Evolutionary conservation across 1,140 invertebrate species (phyloP).

Genomic region (Dolichoris vasculosae): DNA sequence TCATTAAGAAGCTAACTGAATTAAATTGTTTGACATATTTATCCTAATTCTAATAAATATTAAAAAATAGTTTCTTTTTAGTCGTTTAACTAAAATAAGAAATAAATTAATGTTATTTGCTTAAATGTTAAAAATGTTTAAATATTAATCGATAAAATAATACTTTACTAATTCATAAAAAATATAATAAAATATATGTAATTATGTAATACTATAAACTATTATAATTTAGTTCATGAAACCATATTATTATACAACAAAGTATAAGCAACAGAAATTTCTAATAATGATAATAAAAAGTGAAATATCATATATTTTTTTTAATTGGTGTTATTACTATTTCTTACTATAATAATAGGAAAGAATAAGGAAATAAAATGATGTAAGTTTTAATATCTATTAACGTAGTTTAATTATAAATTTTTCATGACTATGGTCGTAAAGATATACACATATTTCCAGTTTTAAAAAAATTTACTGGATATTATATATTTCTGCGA

Average conservation of each 20-base stretch:
- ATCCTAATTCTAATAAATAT: no score
- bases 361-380: background rate
- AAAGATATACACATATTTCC: background rate
- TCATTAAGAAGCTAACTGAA: no score
- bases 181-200: no score
- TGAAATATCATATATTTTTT: background rate
- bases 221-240: background rate
- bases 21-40: no score
- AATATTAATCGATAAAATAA: no score
- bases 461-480: no score
- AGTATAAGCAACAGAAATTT: background rate
- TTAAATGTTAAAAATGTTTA: no score
- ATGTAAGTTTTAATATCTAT: background rate
- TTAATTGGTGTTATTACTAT: background rate
- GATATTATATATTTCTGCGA: no score
- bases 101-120: no score
- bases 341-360: background rate
- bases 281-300: background rate
- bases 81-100: no score
- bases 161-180: no score
- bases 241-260: background rate
- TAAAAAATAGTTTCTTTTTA: no score
- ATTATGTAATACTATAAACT: background rate
- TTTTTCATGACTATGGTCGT: background rate
- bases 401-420: background rate